Evolutionary conservation across 2,888 invertebrate species (phyloP), one percentile per base, ranked within the genome.

Genomic region (Mimumesa dahlbomi): DNA sequence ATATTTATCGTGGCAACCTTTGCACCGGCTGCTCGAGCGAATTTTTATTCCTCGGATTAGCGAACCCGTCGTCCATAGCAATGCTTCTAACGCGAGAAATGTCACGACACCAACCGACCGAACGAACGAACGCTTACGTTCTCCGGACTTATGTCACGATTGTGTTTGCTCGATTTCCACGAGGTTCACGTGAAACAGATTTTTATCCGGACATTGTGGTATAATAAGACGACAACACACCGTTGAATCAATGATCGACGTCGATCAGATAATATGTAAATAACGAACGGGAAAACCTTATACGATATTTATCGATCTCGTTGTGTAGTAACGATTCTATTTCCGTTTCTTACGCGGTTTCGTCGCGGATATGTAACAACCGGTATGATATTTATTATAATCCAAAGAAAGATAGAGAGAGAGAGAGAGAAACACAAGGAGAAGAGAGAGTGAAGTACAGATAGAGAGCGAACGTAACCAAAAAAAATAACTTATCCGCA

Each of bases 1-100:
- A 78, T 70, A 73, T 70, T 78, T 78, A 78, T 78, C 78, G 73
- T 46, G 25, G 45, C 73, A 67, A 78, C 73, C 78, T 78, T 78
- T 78, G 75, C 71, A 56, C 70, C 49, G 57, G 25, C 25, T 19
- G 48, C 43, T 25, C 46, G 38, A 18, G 70, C 43, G 49, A 73
- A 73, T 69, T 75, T 75, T 57, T 68, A 68, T 72, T 72, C 56
- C 77, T 63, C 56, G 57, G 54, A 57, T 72, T 40, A 50, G 25
- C 56, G 21, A 40, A 13, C 53, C n/a, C n/a, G n/a, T n/a, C n/a
- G 22, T 18, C 9, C 62, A 7, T 14, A 38, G 45, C 9, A 53
- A 48, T 13, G 16, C n/a, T 22, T 46, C 43, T 5, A 19, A 38
- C 31, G 19, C 9, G 42, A 50, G 49, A 42, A 52, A 46, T 54